phyloP scores from a whole-genome alignment of 2,113 vertebrate species.

The Eidolon helvum region DNA sequence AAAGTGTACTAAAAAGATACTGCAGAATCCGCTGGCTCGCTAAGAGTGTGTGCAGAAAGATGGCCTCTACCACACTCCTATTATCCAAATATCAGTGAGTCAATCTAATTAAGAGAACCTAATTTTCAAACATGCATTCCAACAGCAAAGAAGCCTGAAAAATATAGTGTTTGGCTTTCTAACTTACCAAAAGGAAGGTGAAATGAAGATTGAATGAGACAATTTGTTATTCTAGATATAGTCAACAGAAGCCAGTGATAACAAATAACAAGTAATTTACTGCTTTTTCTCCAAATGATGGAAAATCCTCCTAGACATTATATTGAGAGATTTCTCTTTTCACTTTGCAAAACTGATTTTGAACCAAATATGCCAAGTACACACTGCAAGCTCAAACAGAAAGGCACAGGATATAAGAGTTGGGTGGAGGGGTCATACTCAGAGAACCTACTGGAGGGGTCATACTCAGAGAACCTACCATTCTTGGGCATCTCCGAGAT shows the following conservation, averaged over 20 bases:
- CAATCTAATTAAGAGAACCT: neutral
- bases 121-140: neutral
- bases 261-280: neutral
- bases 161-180: neutral
- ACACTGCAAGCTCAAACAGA: neutral
- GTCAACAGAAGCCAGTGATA: neutral
- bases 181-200: neutral
- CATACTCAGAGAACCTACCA: neutral
- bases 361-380: neutral
- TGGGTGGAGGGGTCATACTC: neutral
- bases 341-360: neutral
- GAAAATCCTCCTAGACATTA: neutral
- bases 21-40: neutral
- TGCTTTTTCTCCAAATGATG: neutral
- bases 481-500: neutral
- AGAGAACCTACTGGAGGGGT: neutral
- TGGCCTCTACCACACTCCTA: accelerated
- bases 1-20: neutral
- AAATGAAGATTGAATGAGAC: neutral
- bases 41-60: neutral
- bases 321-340: neutral
- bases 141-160: neutral
- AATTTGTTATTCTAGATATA: neutral
- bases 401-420: neutral
- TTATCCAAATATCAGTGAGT: neutral